Base-by-base conservation (phyloP, 1,140 invertebrate genomes). In the Calephelis nemesis region DNA sequence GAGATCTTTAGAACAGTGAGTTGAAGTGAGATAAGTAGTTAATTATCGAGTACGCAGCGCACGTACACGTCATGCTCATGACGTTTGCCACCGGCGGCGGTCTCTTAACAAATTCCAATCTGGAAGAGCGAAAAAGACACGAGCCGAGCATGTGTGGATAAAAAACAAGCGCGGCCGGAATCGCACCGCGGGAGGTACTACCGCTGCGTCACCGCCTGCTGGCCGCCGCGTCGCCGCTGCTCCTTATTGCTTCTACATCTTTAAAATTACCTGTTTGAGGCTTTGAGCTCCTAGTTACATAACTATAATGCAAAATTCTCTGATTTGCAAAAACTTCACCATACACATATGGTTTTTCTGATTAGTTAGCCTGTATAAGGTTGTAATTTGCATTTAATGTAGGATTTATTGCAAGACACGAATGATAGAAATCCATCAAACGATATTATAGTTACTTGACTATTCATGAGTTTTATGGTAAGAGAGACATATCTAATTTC, bases 111-210 rank as follows among this genome's bases (percentile, higher is more conserved):
- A 91, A 91, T 91, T 91, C 88, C 88, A 70, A 88, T 85, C 78
- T 85, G 80, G 75, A 88, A 88, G 85, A 90, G 86, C 86, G 86
- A 90, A 89, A 89, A 91, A 87, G 84, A 90, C 88, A 91, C 88
- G 87, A 87, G 86, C 82, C 80, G 82, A 81, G 87, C 85, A 87
- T 87, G 79, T 78, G 77, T 58, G 62, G 74, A 71, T 81, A 91
- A 91, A 30, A 91, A 91, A 91, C 81, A 84, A 76, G 87, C 73
- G 75, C 70, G 73, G 79, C 82, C 75, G 68, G 79, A 71, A 77
- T 75, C 66, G 69, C 88, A 67, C 87, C 68, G 81, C 87, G 85
- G 88, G 88, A 85, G 88, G 83, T 84, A 76, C 69, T 67, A 77
- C 71, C 71, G 70, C 62, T 68, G 74, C 76, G 75, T 73, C 78